Conservation (phyloP, 2,113 vertebrate species). For the Prietella phreatophila region DNA sequence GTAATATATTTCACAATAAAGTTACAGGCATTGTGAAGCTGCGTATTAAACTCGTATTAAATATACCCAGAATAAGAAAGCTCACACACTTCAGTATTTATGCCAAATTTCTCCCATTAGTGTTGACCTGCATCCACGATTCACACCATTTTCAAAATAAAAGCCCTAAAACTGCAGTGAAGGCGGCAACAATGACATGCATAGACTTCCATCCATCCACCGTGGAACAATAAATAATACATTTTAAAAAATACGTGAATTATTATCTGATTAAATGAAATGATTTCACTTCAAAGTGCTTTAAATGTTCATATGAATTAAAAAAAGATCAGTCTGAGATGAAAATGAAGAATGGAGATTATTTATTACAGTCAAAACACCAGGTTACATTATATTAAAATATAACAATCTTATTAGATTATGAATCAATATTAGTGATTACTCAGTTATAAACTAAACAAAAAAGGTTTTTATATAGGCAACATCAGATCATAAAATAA, state of each 20-base stretch:
- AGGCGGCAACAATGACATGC: not conserved
- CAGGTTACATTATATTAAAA: not conserved
- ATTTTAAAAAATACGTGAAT: no score
- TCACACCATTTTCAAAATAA: not conserved
- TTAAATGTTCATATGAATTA: not conserved
- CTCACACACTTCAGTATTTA: not conserved
- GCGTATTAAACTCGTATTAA: not conserved
- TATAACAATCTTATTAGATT: not conserved
- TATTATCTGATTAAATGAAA: not conserved
- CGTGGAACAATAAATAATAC: not conserved
- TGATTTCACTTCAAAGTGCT: not conserved
- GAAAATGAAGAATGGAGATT: not conserved
- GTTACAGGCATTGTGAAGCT: not conserved
- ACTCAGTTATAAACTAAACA: not conserved
- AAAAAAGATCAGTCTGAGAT: not conserved
- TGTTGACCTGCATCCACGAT: not conserved
- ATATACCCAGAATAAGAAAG: not conserved
- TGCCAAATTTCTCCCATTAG: not conserved
- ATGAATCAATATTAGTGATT: not conserved
- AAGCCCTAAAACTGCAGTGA: not conserved
- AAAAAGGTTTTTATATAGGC: not conserved
- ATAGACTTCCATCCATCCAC: no score
- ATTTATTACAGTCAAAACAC: not conserved
- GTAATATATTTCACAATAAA: not conserved
- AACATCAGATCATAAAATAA: not conserved